Evolutionary conservation across 2,113 vertebrate genomes (phyloP), one percentile per base, ranked within the genome.

Genomic region (Emydocephalus ijimae): DNA sequence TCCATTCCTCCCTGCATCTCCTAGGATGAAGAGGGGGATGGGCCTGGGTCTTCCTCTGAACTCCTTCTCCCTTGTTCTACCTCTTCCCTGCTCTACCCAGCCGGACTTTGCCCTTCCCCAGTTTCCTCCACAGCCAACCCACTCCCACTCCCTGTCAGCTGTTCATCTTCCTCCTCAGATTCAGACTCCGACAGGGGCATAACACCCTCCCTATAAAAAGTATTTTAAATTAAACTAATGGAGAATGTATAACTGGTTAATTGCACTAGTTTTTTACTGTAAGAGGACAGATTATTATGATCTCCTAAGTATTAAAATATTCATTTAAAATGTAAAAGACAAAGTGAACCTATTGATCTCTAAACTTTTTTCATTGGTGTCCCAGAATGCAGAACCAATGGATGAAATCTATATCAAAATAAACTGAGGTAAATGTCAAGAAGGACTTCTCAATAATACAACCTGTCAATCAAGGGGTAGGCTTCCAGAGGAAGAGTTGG

Each of bases 231-330:
- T 56, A 24, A 85, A 14, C 10, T 26, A 85, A 55, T 43, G 85
- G 90, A 94, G 94, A 95, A 96, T 94, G 93, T 90, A 94, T 96
- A 96, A 94, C 54, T 93, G 86, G 55, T 86, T 93, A 94, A 95
- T 94, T 91, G 92, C 85, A 10, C 21, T 93, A 89, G 15, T 7
- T 11, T 92, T 95, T 89, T 92, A 93, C 89, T 89, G 85, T 61
- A 85, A 94, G 95, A 95, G 81, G 86, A 91, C 89, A 92, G 48
- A 24, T 93, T 54, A 18, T 93, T 61, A 81, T 21, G 94, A 39
- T 1, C 21, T 91, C 92, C 90, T 85, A 90, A 12, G 85, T 91
- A 85, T 90, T 93, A 11, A 74, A 86, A 61, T 54, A 43, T 20
- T 0, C 92, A 52, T 90, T 57, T 18, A 61, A 91, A 1, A 1